Base-by-base conservation (phyloP, 2,113 vertebrate genomes). In the Phasianus colchicus region DNA sequence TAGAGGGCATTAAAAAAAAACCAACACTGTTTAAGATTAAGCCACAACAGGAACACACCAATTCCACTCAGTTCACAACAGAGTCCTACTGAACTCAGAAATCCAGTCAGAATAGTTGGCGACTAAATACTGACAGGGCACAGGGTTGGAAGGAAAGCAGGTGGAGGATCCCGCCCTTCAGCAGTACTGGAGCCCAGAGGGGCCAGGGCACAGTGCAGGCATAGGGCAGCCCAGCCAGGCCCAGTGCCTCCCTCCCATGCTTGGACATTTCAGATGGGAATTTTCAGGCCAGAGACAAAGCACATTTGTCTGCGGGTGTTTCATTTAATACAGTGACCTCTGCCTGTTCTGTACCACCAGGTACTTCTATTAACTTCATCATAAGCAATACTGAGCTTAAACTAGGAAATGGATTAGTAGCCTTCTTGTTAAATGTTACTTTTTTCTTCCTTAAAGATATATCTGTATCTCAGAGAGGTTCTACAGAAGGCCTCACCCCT, bases 271-370 rank as follows among this genome's bases (percentile, higher is more conserved):
- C 65, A 18, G 10, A 34, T 38, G 45, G 17, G 25, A 63, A 22
- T 34, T 25, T 32, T 5, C 17, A 9, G 16, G 16, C 16, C 5
- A 34, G 66, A 30, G 30, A 16, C 25, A 50, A 76, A 38, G 36
- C 11, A 13, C 13, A 2, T 19, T 24, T 29, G 10, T 3, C 20
- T 42, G 4, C 0, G 0, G 2, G 9, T 2, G 4, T 5, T 73
- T 48, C 38, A 40, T 21, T 70, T 17, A 57, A 47, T 6, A 0
- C 20, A 64, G 32, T 15, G 65, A 72, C 16, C 30, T 67, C 75
- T 3, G 0, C 10, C 18, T 42, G 60, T 3, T 13, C 16, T 42
- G 52, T 55, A 47, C 13, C 42, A 58, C 65, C 10, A 7, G 10
- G 36, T 18, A n/a, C 13, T 70, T 34, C 38, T 50, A 71, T 34